A percentile compares a stretch with the other conserved stretches of the same genome.
These are phyloP conservation scores for Siniperca chuatsi DNA, from an alignment of 2,113 vertebrate species.

Conservation along the genomic window DNA sequence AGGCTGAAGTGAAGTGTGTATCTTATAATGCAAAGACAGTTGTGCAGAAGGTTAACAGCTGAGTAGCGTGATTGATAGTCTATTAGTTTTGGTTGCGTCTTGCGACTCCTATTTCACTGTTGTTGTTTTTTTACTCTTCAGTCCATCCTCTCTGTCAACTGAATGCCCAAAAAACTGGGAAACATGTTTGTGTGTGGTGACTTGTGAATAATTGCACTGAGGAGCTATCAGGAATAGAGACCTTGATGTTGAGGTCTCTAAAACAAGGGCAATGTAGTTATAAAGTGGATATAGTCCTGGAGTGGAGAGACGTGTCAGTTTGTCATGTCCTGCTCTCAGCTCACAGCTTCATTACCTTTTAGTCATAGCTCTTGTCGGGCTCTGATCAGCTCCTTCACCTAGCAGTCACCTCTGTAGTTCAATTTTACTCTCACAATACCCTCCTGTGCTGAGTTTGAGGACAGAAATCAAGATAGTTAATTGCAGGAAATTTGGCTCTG, in stretches of 20 bases:
- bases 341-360: slow-evolving; percentile 58
- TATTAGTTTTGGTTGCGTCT: not conserved
- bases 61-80: not conserved
- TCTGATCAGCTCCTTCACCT: slow-evolving; percentile 58
- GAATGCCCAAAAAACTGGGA: not conserved
- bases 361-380: slow-evolving; percentile 47
- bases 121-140: not conserved
- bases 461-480: slow-evolving; percentile 20
- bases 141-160: not conserved
- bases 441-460: slow-evolving; percentile 10
- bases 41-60: not conserved
- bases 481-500: slow-evolving; percentile 21
- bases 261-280: slow-evolving; percentile 19
- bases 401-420: slow-evolving; percentile 23
- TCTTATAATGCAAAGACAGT: not conserved
- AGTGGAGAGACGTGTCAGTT: slow-evolving; percentile 27
- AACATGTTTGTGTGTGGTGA: slow-evolving; percentile 2
- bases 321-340: slow-evolving; percentile 40
- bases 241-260: slow-evolving; percentile 25
- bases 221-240: slow-evolving; percentile 16
- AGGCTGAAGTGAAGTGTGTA: not conserved
- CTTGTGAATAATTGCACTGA: slow-evolving; percentile 21
- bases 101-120: not conserved
- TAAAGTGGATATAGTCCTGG: slow-evolving; percentile 23
- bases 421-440: slow-evolving; percentile 24